phyloP scores from a whole-genome alignment of 2,888 invertebrate species.

The Tribolium freemani region DNA sequence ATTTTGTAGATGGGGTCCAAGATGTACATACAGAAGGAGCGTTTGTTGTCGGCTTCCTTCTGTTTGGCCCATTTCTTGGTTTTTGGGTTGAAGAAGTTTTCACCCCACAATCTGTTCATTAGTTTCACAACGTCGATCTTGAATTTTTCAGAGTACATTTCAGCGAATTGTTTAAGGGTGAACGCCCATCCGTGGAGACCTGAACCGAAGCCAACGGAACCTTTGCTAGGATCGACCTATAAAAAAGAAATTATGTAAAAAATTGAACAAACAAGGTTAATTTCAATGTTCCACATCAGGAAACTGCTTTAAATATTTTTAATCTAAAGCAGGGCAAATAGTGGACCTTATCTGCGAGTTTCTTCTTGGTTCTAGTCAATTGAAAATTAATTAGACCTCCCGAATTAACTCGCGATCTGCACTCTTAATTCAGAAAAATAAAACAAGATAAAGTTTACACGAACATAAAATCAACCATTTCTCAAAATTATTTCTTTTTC shows the following conservation, averaged over 20 bases:
- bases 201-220: conserved; percentile 99
- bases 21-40: conserved; percentile 99
- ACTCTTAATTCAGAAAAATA: no score
- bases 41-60: conserved; percentile 91
- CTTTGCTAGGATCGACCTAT: conserved; percentile 94
- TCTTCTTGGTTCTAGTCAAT: conserved; percentile 35
- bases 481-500: no score
- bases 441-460: no score
- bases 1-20: conserved; percentile 98
- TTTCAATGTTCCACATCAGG: conserved; percentile 58
- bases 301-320: conserved; percentile 58
- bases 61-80: conserved; percentile 99
- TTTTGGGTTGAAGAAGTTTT: conserved; percentile 97
- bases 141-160: conserved; percentile 99
- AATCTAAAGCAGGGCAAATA: conserved; percentile 61
- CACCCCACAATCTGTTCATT: conserved; percentile 98
- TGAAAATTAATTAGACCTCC: conserved; percentile 10
- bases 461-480: no score
- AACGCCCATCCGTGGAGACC: conserved; percentile 99
- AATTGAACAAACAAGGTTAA: neutral
- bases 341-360: conserved; percentile 59
- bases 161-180: conserved; percentile 99
- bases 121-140: conserved; percentile 97
- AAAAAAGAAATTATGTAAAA: conserved; percentile 21
- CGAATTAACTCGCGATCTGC: conserved; percentile 10